A percentile compares a stretch with the other conserved stretches of the same genome.
Evolutionary conservation across 2,888 invertebrate species (phyloP).

Genomic region (Pediacus dermestoides): DNA sequence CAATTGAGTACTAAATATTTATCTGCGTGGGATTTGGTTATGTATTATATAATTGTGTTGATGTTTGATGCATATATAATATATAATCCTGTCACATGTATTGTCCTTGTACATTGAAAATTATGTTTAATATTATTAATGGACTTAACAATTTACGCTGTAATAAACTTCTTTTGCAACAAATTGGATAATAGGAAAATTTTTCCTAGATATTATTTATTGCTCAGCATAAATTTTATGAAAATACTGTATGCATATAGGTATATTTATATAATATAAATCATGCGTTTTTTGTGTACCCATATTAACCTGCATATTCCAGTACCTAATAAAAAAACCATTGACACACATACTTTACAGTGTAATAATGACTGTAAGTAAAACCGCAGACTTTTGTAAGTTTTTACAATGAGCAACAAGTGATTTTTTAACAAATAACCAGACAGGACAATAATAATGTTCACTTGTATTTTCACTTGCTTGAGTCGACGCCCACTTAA

Average conservation of each 20-base stretch:
- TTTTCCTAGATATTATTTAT: constrained; percentile 10
- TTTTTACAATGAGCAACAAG: constrained; percentile 21
- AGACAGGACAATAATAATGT: constrained; percentile 15
- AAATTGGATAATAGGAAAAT: constrained; percentile 16
- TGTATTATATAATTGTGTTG: constrained; percentile 30
- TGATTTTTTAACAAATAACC: constrained; percentile 19
- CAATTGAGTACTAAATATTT: constrained; percentile 30
- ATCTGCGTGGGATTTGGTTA: constrained; percentile 25
- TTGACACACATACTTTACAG: too few relatives aligned
- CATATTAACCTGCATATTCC: too few relatives aligned
- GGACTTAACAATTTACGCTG: constrained; percentile 8
- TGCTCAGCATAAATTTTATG: neutral
- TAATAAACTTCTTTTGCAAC: constrained; percentile 13
- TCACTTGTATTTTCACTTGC: constrained; percentile 24
- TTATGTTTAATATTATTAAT: constrained; percentile 16
- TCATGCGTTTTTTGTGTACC: constrained; percentile 4
- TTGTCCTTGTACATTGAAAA: constrained; percentile 27
- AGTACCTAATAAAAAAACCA: too few relatives aligned
- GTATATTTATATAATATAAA: constrained; percentile 7
- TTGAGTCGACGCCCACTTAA: constrained; percentile 22
- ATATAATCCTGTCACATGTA: constrained; percentile 22
- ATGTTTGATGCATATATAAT: constrained; percentile 26
- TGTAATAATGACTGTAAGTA: too few relatives aligned
- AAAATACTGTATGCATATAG: too few relatives aligned
- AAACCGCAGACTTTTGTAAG: too few relatives aligned